A percentile compares a stretch with the other conserved stretches of the same genome.
Evolutionary conservation across 2,113 vertebrate genomes (phyloP).

Genomic region (Notechis scutatus): DNA sequence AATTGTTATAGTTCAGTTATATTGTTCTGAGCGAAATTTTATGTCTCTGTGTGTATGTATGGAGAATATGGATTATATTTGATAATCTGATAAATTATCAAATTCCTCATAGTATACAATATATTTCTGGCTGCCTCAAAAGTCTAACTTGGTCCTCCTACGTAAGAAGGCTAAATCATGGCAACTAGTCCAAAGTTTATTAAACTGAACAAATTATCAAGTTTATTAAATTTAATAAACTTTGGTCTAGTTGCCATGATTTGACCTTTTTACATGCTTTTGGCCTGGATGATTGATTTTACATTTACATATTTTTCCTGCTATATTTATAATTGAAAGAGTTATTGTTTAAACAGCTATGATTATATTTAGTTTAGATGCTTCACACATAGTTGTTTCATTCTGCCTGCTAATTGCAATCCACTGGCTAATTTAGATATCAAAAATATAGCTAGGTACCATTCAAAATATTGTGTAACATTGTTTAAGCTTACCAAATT

Average conservation of each 20-base stretch:
- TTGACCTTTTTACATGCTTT: not conserved
- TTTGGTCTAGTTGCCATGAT: not conserved
- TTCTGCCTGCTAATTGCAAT: not conserved
- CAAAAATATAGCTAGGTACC: not conserved
- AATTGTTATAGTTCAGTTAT: not conserved
- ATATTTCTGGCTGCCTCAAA: not conserved
- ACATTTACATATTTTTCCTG: not conserved
- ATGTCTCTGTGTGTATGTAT: not conserved
- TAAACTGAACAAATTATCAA: not conserved
- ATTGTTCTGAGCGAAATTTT: not conserved
- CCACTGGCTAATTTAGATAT: not conserved
- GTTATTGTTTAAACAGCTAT: not conserved
- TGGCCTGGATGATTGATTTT: not conserved
- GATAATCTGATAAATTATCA: not conserved
- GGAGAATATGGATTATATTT: slow-evolving; percentile 28
- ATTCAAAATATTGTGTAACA: not conserved
- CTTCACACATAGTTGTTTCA: not conserved
- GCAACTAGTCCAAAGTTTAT: not conserved
- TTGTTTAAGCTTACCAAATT: not conserved
- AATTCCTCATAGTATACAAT: not conserved
- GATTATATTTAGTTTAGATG: not conserved
- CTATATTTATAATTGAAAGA: not conserved
- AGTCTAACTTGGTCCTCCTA: not conserved
- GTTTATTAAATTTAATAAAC: not conserved
- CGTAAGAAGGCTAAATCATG: not conserved